Percentiles rank a stretch among this genome's conserved stretches.
Conservation (phyloP, 2,113 vertebrate species). For the Scalopus aquaticus region DNA sequence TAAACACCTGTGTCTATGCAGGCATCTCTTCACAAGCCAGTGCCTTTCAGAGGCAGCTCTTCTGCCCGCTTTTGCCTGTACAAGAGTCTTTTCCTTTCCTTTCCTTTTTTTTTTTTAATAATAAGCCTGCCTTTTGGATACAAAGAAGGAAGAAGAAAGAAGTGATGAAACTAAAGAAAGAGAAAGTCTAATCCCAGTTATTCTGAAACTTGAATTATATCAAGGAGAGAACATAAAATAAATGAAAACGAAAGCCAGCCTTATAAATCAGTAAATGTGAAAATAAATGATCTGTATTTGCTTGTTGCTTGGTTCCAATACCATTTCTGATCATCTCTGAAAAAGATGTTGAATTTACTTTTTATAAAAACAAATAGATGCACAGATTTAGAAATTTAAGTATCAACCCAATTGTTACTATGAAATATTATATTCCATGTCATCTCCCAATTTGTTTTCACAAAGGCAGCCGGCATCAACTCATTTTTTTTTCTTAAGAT, state of each 20-base stretch:
- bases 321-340: neutral
- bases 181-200: neutral
- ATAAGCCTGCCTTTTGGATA: too few species aligned
- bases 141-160: neutral
- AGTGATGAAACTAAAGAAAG: neutral
- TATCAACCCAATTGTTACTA: neutral
- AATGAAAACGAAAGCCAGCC: neutral
- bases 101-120: too few species aligned
- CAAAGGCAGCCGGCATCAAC: neutral
- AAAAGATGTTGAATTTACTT: neutral
- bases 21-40: too few species aligned
- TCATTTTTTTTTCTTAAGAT: too few species aligned
- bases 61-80: too few species aligned
- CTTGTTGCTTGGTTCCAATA: neutral
- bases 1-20: too few species aligned
- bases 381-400: neutral
- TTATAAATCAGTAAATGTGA: slow-evolving; percentile 8
- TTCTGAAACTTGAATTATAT: slow-evolving; percentile 3
- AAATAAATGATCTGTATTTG: neutral
- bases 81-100: too few species aligned
- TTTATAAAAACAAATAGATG: neutral
- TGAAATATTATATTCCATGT: neutral
- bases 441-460: neutral
- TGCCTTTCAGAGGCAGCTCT: too few species aligned
- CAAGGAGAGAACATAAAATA: neutral